These are phyloP conservation scores for Apocrypta bakeri DNA, from an alignment of 1,140 invertebrate species.

Conservation along the genomic window DNA sequence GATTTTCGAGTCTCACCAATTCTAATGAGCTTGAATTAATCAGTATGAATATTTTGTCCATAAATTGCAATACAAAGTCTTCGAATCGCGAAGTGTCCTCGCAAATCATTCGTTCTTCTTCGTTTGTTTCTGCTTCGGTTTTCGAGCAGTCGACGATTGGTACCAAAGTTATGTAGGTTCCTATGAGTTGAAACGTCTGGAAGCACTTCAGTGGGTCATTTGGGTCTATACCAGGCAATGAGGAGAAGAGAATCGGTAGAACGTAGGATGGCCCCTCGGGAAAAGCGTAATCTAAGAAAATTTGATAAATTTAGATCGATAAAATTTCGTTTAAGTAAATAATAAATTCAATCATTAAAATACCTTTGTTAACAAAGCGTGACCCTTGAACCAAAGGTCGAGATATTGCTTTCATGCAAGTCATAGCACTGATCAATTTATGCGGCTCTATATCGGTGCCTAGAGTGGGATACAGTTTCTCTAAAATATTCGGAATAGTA, in stretches of 20 bases:
- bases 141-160: conserved; percentile 90
- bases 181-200: conserved; percentile 86
- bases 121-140: conserved; percentile 79
- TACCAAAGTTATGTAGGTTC: conserved; percentile 83
- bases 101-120: conserved; percentile 85
- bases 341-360: not conserved
- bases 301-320: conserved; percentile 8
- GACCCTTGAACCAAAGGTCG: conserved; percentile 81
- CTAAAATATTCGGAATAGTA: conserved; percentile 88
- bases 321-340: conserved; percentile 2
- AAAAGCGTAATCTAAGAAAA: conserved; percentile 73
- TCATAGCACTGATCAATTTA: conserved; percentile 76
- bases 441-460: conserved; percentile 70
- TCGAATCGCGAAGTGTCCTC: conserved; percentile 89
- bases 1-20: conserved; percentile 79
- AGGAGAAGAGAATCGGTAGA: conserved; percentile 84
- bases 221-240: conserved; percentile 91
- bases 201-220: conserved; percentile 92
- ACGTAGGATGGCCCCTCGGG: conserved; percentile 87
- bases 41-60: conserved; percentile 84
- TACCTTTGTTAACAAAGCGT: conserved; percentile 69
- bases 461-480: conserved; percentile 85
- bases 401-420: conserved; percentile 82
- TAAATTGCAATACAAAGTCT: conserved; percentile 90
- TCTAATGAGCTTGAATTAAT: conserved; percentile 85